Conservation (phyloP, 1,140 invertebrate species). For the Tetraneura akinire region DNA sequence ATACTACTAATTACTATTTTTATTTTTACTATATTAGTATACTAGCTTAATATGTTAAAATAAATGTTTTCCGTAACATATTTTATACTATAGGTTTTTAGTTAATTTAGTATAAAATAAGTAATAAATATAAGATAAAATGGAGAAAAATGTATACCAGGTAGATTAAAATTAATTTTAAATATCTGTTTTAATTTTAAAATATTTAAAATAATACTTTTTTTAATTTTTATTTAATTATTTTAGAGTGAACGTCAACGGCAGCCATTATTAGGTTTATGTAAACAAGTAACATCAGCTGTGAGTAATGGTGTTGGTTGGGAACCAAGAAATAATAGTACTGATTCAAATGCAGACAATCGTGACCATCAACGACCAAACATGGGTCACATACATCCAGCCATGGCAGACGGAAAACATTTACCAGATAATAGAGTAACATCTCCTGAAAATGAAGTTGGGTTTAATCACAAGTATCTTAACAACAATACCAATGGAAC, state of each 20-base stretch:
- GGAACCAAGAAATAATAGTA: slow-evolving; percentile 50
- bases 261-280: slow-evolving; percentile 59
- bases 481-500: slow-evolving; percentile 59
- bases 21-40: no score
- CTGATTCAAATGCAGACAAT: slow-evolving; percentile 58
- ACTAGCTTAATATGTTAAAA: no score
- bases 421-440: slow-evolving; percentile 18
- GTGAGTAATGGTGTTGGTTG: slow-evolving; percentile 57
- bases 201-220: no score
- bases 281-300: slow-evolving; percentile 59
- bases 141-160: no score
- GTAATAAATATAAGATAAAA: no score
- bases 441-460: slow-evolving; percentile 47
- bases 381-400: slow-evolving; percentile 40
- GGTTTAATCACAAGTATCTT: slow-evolving; percentile 29
- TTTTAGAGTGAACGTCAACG: slow-evolving; percentile 60
- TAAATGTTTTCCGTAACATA: no score
- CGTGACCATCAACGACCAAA: slow-evolving; percentile 29
- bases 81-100: no score
- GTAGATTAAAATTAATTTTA: no score
- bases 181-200: no score
- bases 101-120: no score
- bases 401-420: slow-evolving; percentile 17
- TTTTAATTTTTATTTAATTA: no score
- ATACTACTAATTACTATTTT: no score